phyloP scores from a whole-genome alignment of 92 coral and sea anemone species.

The Siderastrea siderea region DNA sequence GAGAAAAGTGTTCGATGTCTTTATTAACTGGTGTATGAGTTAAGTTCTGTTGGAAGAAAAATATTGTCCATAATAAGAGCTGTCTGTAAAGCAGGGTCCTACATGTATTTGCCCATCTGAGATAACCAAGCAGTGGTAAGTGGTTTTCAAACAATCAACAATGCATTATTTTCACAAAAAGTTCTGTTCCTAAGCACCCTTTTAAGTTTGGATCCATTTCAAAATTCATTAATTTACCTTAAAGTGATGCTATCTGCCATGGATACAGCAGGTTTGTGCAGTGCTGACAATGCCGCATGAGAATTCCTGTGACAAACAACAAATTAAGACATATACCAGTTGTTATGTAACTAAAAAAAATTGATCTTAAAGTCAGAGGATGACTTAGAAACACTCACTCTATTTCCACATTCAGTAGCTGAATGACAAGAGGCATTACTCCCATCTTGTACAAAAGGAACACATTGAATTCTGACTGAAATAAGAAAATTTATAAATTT shows the following conservation, averaged over 20 bases:
- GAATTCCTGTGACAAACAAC: constrained; percentile 65
- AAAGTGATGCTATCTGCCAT: constrained; percentile 88
- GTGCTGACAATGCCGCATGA: constrained; percentile 86
- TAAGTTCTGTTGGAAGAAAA: no score
- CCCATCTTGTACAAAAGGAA: constrained; percentile 91
- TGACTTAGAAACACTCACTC: constrained; percentile 72
- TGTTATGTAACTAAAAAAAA: neutral
- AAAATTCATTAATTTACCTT: constrained; percentile 48
- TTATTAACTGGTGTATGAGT: no score
- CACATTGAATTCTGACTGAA: constrained; percentile 90
- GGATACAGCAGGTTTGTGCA: constrained; percentile 95
- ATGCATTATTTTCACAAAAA: no score
- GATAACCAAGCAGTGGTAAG: no score
- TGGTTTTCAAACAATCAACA: no score
- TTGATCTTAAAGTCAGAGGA: no score
- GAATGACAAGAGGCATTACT: constrained; percentile 77
- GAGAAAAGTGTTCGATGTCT: no score
- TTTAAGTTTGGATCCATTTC: no score
- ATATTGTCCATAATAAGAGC: no score
- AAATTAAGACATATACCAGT: neutral
- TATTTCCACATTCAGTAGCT: constrained; percentile 90
- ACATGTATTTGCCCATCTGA: no score
- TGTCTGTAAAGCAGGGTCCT: no score
- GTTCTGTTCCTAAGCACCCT: no score
- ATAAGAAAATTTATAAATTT: neutral